Conservation (phyloP, 2,797 vertebrate genomes). For the Clarias laeviceps region DNA sequence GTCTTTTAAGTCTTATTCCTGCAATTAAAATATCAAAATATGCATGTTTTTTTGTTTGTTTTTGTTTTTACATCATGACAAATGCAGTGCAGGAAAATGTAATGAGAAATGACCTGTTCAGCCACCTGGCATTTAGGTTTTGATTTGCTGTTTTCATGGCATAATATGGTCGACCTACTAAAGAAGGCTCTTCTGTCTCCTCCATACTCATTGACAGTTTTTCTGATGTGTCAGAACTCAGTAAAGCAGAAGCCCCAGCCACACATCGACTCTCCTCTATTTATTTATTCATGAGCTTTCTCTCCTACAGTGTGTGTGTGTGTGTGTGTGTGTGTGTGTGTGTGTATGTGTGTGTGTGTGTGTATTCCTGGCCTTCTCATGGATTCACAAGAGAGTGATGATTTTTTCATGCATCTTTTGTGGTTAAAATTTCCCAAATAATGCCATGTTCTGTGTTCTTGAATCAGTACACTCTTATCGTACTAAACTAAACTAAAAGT, state of each 20-base stretch:
- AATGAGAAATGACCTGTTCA: neutral
- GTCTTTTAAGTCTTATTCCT: conserved; percentile 31
- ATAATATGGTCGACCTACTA: neutral
- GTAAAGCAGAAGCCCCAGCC: conserved; percentile 72
- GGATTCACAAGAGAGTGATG: conserved; percentile 15
- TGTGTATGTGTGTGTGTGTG: conserved; percentile 60
- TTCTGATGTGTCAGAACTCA: conserved; percentile 76
- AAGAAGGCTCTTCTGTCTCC: conserved; percentile 34
- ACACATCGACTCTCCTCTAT: conserved; percentile 70
- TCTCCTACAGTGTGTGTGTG: conserved; percentile 66
- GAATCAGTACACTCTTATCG: neutral
- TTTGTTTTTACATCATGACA: neutral
- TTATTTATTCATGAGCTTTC: conserved; percentile 76
- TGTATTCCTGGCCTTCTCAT: conserved; percentile 48
- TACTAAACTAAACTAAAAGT: too few relatives aligned
- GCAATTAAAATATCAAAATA: neutral
- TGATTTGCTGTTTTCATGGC: neutral
- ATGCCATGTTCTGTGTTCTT: neutral
- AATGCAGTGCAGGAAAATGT: neutral
- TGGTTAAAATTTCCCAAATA: neutral
- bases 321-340: conserved; percentile 66
- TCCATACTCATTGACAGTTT: conserved; percentile 63
- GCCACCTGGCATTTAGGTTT: neutral
- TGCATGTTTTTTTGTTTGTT: neutral
- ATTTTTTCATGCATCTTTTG: neutral